Base-by-base conservation (phyloP, 2,113 vertebrate species). In the Larimichthys crocea region DNA sequence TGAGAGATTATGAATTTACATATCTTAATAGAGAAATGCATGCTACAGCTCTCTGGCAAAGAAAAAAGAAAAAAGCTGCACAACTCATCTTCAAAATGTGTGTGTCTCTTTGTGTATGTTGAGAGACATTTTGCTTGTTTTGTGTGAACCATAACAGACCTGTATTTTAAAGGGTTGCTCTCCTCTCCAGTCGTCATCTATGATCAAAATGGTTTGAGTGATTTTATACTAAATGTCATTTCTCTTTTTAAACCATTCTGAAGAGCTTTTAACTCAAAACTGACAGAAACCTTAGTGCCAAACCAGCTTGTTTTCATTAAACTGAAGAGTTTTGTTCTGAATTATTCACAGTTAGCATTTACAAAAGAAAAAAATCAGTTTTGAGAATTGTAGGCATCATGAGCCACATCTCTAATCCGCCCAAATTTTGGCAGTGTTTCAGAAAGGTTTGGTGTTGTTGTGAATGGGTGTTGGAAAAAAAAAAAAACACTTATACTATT, bases 1-100 rank as follows among this genome's bases (percentile, higher is more conserved):
- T 87, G 84, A 86, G 89, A 91, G 92, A 89, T 89, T 88, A 90
- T 82, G 74, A 91, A 90, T 93, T 92, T 89, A 86, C 90, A 93
- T 90, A 92, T 92, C 81, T 91, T 92, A 92, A 92, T 91, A 53
- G 87, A 86, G 87, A 85, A 91, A 88, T 70, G 76, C 87, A 84
- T 68, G 79, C 60, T 83, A 72, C 24, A 31, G 62, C 72, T 87
- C 69, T 68, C 40, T 66, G 63, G 52, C 44, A 46, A 61, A 65
- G 16, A 20, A 71, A 73, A 40, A 61, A 73, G 67, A 22, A 65
- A 68, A 68, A 64, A 59, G 73, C 78, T 49, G 76, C 67, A 81
- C 60, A 64, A 65, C 75, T 82, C 74, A 79, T 82, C 75, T 79
- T 80, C 65, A 65, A 53, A 86, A 85, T 84, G 60, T 59, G 48